Percentiles rank a stretch among this genome's conserved stretches.
These are phyloP conservation scores for Lagorchestes hirsutus DNA, from an alignment of 2,797 vertebrate genomes.

Conservation along the genomic window DNA sequence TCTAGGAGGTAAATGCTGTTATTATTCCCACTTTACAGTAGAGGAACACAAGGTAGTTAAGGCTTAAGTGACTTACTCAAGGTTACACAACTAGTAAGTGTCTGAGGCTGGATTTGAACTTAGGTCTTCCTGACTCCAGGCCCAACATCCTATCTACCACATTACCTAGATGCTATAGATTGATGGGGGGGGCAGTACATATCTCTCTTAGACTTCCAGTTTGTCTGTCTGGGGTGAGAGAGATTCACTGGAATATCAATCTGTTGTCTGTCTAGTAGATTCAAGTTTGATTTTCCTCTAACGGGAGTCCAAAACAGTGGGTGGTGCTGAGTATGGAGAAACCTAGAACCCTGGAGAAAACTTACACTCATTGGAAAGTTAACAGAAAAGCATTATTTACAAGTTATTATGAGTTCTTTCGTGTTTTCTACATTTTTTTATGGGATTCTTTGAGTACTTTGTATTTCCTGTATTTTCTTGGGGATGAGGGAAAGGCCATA, in stretches of 20 bases:
- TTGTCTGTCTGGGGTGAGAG: not conserved
- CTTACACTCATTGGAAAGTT: not conserved
- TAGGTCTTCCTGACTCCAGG: not conserved
- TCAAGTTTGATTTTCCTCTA: not conserved
- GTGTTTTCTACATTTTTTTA: not conserved
- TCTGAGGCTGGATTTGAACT: not conserved
- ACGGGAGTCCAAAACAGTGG: not conserved
- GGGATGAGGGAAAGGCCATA: not conserved
- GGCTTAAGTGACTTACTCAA: too few species aligned
- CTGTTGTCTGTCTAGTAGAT: not conserved
- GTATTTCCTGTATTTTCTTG: not conserved
- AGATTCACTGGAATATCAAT: not conserved
- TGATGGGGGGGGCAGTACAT: not conserved
- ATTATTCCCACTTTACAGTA: too few species aligned
- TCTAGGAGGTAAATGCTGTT: too few species aligned
- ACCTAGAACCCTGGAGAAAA: not conserved
- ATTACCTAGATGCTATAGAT: not conserved
- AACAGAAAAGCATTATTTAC: not conserved
- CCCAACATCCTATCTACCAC: not conserved
- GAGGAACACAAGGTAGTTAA: too few species aligned
- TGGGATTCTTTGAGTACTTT: not conserved
- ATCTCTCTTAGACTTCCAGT: not conserved
- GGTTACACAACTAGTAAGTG: not conserved
- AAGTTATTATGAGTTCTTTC: not conserved
- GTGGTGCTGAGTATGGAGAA: not conserved